Base-by-base conservation (phyloP, 2,888 invertebrate species). In the Acheta domesticus region DNA sequence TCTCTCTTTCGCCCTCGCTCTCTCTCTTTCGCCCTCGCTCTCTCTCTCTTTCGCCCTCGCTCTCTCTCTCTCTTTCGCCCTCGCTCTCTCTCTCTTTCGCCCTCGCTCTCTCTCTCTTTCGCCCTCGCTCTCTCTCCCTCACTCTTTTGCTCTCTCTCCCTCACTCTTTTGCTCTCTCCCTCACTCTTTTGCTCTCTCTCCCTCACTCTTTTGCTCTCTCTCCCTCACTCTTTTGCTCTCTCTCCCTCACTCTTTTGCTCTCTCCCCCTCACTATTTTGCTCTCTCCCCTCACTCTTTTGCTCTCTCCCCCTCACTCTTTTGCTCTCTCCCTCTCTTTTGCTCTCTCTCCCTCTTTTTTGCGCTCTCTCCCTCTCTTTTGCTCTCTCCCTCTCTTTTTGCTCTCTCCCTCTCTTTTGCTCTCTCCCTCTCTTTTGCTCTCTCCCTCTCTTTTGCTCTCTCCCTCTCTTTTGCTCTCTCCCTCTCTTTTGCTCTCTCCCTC, bases 251-350 rank as follows among this genome's bases (percentile, higher is more conserved):
- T 62, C n/a, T 5, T 5, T 5, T 12, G 0, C 62, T 11, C 62
- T 0, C 3, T 62, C 4, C 12, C n/a, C 1, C n/a, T 62, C 1
- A 0, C n/a, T 62, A 2, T 36, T 5, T 23, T 2, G 2, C 23
- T 23, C 62, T 2, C n/a, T 11, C n/a, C n/a, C 0, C 5, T 62
- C 62, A 1, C 62, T 62, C 14, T 5, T 0, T 62, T 8, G 3
- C 62, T 62, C 62, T 62, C 14, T 11, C 62, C 3, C 2, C 4
- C 50, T 2, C 12, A 16, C 50, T 2, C 62, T 11, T 8, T 5
- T 12, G 1, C n/a, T 5, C n/a, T 5, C 12, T 62, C 62, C 12
- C 62, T 0, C 16, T 11, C 8, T 0, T 1, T n/a, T 5, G 1
- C 4, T 1, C 4, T 62, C 36, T 36, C 36, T 36, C 36, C 5